Conservation (phyloP, 2,888 invertebrate species). For the Biston stratarius region DNA sequence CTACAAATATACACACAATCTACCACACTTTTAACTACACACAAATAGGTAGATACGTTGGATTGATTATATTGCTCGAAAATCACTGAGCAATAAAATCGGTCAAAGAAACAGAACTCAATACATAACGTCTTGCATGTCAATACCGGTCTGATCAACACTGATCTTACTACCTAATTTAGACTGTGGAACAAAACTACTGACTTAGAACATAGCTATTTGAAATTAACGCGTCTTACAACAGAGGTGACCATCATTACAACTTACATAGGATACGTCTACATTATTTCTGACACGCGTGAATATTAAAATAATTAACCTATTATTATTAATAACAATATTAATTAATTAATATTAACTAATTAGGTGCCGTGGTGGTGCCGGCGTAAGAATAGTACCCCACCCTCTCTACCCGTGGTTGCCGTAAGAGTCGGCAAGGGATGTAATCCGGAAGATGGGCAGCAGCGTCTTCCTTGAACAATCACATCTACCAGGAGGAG, state of each 20-base stretch:
- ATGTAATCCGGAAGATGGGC: too few species aligned
- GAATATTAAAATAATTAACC: too few species aligned
- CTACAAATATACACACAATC: too few species aligned
- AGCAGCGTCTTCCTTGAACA: too few species aligned
- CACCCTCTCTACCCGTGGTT: too few species aligned
- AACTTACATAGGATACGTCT: background rate
- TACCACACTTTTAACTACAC: too few species aligned
- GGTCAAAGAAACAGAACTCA: background rate
- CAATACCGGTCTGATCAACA: background rate
- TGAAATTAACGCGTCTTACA: slow-evolving; percentile 1
- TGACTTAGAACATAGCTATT: slow-evolving; percentile 15
- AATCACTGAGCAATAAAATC: background rate
- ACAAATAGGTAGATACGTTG: background rate
- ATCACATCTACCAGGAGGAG: too few species aligned
- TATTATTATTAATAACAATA: too few species aligned
- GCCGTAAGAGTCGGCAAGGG: too few species aligned
- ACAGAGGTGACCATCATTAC: slow-evolving; percentile 7
- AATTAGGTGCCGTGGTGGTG: too few species aligned
- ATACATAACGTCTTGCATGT: slow-evolving; percentile 1
- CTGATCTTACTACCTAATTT: slow-evolving; percentile 14
- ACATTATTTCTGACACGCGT: background rate
- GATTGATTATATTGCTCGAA: background rate
- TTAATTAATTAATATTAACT: too few species aligned
- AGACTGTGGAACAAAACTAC: slow-evolving; percentile 12
- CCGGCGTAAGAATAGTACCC: too few species aligned